Evolutionary conservation across 2,113 vertebrate genomes (phyloP), one percentile per base, ranked within the genome.

Genomic region (Salvelinus fontinalis): DNA sequence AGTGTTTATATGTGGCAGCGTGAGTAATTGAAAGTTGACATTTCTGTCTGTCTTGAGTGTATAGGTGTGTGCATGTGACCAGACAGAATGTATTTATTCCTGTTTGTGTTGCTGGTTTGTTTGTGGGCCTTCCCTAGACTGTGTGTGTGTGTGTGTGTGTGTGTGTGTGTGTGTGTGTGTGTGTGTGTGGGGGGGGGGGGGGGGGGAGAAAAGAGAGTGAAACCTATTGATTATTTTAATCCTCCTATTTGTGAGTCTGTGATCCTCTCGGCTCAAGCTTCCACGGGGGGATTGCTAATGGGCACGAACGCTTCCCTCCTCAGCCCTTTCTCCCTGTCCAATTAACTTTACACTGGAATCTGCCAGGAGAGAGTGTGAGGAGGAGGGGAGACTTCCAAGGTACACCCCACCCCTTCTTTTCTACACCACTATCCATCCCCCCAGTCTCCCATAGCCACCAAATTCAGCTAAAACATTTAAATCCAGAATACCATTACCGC

Each of bases 191-290:
- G 12, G 54, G 70, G 70, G 67, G 44, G 26, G 70, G 20, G 49
- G 16, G 11, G 57, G 13, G 82, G 18, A 57, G 64, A 57, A 48
- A 83, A 79, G 82, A 80, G 87, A 84, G 89, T 78, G 87, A 87
- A 82, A 80, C 88, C 89, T 91, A 93, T 93, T 92, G 92, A 93
- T 91, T 93, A 93, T 93, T 92, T 91, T 93, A 93, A 93, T 92
- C 90, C 85, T 86, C 75, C 91, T 92, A 91, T 90, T 93, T 91
- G 91, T 91, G 91, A 91, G 90, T 91, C 90, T 90, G 91, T 91
- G 90, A 90, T 93, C 89, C 91, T 91, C 88, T 84, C 80, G 57
- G 83, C 83, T 91, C 85, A 80, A 81, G 79, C 79, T 76, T 89
- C 86, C 88, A 89, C 81, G 26, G 84, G 89, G 86, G 89, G 89